Evolutionary conservation across 2,888 invertebrate genomes (phyloP), one percentile per base, ranked within the genome.

Genomic region (Xanthorhoe spadicearia): DNA sequence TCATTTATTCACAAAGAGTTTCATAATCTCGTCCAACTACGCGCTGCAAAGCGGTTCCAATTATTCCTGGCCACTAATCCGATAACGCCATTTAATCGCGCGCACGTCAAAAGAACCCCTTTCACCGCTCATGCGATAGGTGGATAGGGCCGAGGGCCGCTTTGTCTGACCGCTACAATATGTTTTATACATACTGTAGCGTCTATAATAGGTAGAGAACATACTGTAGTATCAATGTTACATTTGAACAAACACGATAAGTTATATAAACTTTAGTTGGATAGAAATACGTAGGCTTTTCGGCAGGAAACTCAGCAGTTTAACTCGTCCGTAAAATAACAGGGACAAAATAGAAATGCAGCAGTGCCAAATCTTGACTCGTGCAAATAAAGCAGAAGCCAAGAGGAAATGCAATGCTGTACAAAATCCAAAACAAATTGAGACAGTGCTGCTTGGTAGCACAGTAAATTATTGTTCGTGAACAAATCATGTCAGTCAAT

Each of bases 161-260:
- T 73, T 76, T 74, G 77, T 76, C 54, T 66, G 63, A 77, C 70
- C 76, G 66, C 77, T 50, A 74, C 49, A 32, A 63, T 52, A 48
- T 48, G 48, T 48, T 48, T 3, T 48, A 15, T 48, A 48, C 17
- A 8, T 48, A 48, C 48, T 1, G 15, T 46, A 17, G 48, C 15
- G 1, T 13, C 38, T 43, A 43, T 13, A 13, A 0, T 38, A 9
- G 35, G 38, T 43, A 43, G 38, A 43, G 13, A 43, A 43, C 13
- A 13, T 43, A 9, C 9, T 38, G 9, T 10, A 38, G 35, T 10
- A 9, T 9, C 23, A 13, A 43, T 43, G 38, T 43, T 13, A 43
- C 38, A 43, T 43, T 43, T 13, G 13, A 43, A 43, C 10, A 43
- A 43, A 10, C 38, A 43, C 38, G 38, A 43, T 43, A 2, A 43